Base-by-base conservation (phyloP, 1,140 invertebrate genomes). In the Zaprionus africanus region DNA sequence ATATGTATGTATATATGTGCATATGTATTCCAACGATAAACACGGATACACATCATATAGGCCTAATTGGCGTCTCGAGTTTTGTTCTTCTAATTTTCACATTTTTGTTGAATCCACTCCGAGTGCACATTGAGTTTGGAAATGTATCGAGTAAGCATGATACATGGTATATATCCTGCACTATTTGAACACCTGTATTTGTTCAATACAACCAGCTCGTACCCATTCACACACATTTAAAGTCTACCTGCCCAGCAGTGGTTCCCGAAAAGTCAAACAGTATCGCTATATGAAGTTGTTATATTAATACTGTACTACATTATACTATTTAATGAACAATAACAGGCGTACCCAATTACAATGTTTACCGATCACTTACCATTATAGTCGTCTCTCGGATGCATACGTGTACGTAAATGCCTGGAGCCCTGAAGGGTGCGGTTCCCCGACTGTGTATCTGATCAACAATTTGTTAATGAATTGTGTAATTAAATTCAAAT, bases 121-220 rank as follows among this genome's bases (percentile, higher is more conserved):
- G 2, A 31, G 9, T 31, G 9, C 9, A 31, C 3, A 31, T 31
- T 9, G 0, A 9, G 28, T 9, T 9, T 0, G 15, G 7, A 41
- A 43, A n/a, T 17, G 41, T 17, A 11, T 43, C n/a, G 2, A n/a
- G 0, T 2, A 43, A 43, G 9, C 31, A 46, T 43, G 15, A 36
- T 24, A 24, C 43, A 26, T 51, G 17, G 36, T 17, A 13, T 22
- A 46, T 49, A 49, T 28, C 6, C 12, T 11, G 13, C 6, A 53
- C 66, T 79, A 72, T 87, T 87, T 87, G 77, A 73, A 80, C 83
- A 87, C 83, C 83, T 87, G 83, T 87, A 83, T 87, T 87, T 87
- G 67, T 74, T 76, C 59, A 82, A 87, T 73, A 71, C 62, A 69
- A 67, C 22, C 54, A 70, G 11, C 56, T 34, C 53, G 26, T 19